Percentiles rank a stretch among this genome's conserved stretches.
These are phyloP conservation scores for Lerista edwardsae DNA, from an alignment of 2,797 vertebrate species.

Conservation along the genomic window DNA sequence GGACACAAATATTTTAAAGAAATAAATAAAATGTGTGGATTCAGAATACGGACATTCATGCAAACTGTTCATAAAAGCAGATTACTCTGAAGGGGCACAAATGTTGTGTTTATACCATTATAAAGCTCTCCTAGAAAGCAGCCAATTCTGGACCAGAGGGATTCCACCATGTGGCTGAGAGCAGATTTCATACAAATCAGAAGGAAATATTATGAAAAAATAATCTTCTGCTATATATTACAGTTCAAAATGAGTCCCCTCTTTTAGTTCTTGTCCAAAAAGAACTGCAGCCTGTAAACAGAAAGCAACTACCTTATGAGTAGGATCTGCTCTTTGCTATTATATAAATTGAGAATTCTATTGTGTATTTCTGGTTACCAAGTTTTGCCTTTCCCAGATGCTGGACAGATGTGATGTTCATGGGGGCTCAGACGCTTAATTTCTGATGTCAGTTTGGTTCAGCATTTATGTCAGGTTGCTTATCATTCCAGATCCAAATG, in stretches of 20 bases:
- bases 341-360: background rate
- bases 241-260: background rate
- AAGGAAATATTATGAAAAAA: background rate
- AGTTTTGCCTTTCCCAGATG: constrained; percentile 41
- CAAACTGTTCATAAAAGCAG: constrained; percentile 11
- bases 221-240: background rate
- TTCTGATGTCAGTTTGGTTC: constrained; percentile 34
- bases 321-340: background rate
- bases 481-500: constrained; percentile 35
- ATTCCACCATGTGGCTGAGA: background rate
- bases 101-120: background rate
- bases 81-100: constrained; percentile 8
- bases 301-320: background rate
- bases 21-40: background rate
- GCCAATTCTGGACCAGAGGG: background rate
- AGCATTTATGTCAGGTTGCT: constrained; percentile 8
- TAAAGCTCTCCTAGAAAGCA: background rate
- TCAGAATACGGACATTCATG: constrained; percentile 11
- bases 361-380: constrained; percentile 3
- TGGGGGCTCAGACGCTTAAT: constrained; percentile 55
- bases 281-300: background rate
- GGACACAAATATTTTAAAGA: too few species aligned
- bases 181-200: background rate
- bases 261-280: background rate
- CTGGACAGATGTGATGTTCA: constrained; percentile 50